These are phyloP conservation scores for Drosophila infuscata DNA, from an alignment of 2,888 invertebrate species.

Conservation along the genomic window DNA sequence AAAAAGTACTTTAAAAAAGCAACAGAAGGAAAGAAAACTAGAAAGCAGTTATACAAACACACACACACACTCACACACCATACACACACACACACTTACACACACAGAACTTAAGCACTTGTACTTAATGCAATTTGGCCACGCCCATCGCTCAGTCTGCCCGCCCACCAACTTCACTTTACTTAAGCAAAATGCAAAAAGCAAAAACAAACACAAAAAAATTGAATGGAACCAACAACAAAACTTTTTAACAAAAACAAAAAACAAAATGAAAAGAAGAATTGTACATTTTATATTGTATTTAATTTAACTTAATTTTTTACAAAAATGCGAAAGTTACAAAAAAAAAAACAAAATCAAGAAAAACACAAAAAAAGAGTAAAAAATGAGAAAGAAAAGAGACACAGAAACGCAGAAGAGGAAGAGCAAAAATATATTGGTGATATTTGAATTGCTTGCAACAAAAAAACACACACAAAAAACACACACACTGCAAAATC, in stretches of 20 bases:
- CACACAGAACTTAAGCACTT: slow-evolving; percentile 69
- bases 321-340: slow-evolving; percentile 42
- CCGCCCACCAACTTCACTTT: slow-evolving; percentile 67
- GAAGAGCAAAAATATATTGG: slow-evolving; percentile 72
- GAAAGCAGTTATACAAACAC: slow-evolving; percentile 18
- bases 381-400: slow-evolving; percentile 32
- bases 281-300: slow-evolving; percentile 79
- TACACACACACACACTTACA: slow-evolving; percentile 24
- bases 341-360: slow-evolving; percentile 30
- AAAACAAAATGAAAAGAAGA: slow-evolving; percentile 43
- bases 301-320: slow-evolving; percentile 74
- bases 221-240: slow-evolving; percentile 64
- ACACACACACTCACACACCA: slow-evolving; percentile 16
- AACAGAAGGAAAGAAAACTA: slow-evolving; percentile 1
- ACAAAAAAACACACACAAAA: slow-evolving; percentile 42
- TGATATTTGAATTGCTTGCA: slow-evolving; percentile 76
- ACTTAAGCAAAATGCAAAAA: slow-evolving; percentile 58
- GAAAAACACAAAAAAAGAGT: slow-evolving; percentile 54
- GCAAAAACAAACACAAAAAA: slow-evolving; percentile 1
- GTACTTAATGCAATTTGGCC: slow-evolving; percentile 75
- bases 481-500: slow-evolving; percentile 19
- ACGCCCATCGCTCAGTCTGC: slow-evolving; percentile 62
- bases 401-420: slow-evolving; percentile 25
- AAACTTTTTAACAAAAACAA: slow-evolving; percentile 33
- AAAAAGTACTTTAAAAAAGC: slow-evolving; percentile 53